Conservation (phyloP, 1,140 invertebrate species). For the Mercenaria mercenaria region DNA sequence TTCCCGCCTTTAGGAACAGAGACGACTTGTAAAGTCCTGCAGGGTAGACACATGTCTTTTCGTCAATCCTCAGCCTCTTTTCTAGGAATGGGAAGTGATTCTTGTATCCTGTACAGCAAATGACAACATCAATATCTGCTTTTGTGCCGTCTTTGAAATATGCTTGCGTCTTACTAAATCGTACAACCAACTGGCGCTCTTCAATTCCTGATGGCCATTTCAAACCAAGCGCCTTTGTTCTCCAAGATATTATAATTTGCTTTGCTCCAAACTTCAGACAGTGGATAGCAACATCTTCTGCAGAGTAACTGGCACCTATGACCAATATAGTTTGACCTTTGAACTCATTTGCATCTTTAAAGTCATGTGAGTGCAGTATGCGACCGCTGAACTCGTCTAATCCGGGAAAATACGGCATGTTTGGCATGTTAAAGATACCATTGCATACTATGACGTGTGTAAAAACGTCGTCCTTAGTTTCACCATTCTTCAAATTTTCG, state of each 20-base stretch:
- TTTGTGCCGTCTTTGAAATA: constrained; percentile 55
- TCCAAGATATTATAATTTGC: background rate
- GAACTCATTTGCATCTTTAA: constrained; percentile 36
- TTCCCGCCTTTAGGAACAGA: background rate
- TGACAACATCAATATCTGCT: constrained; percentile 45
- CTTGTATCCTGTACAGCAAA: constrained; percentile 53
- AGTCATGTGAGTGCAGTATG: constrained; percentile 62
- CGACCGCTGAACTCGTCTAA: constrained; percentile 36
- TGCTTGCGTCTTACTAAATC: constrained; percentile 1
- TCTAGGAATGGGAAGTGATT: constrained; percentile 53
- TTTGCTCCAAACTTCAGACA: constrained; percentile 50
- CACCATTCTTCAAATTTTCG: constrained; percentile 8
- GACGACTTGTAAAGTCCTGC: constrained; percentile 6
- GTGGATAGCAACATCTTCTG: constrained; percentile 51
- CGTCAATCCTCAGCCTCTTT: background rate
- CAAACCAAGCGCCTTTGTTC: background rate
- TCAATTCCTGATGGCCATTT: constrained; percentile 34
- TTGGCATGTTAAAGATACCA: constrained; percentile 55
- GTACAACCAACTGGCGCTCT: constrained; percentile 34
- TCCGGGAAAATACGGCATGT: constrained; percentile 30
- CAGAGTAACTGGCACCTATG: constrained; percentile 50
- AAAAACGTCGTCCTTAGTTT: background rate
- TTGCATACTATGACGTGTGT: constrained; percentile 51
- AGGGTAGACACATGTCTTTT: constrained; percentile 10
- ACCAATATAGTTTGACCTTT: constrained; percentile 52